phyloP scores from a whole-genome alignment of 1,140 invertebrate species.

The Spodoptera litura region DNA sequence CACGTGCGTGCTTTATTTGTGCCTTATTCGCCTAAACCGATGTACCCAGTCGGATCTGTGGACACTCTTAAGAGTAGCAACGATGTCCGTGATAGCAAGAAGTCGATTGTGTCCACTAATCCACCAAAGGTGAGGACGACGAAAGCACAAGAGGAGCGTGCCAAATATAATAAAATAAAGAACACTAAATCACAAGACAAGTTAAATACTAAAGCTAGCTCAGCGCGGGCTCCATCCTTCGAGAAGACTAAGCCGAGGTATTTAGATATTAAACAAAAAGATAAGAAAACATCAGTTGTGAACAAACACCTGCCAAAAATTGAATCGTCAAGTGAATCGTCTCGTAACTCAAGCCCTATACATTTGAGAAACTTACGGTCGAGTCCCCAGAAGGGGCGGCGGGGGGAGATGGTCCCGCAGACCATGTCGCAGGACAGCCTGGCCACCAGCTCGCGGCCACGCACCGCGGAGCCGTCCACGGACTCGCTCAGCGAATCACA shows the following conservation, averaged over 20 bases:
- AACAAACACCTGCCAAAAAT: slow-evolving; percentile 62
- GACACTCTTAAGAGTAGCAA: slow-evolving; percentile 57
- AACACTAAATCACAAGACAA: slow-evolving; percentile 54
- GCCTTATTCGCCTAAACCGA: slow-evolving; percentile 69
- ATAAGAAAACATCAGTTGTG: slow-evolving; percentile 50
- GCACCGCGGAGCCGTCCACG: slow-evolving; percentile 75
- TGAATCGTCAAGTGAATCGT: slow-evolving; percentile 75
- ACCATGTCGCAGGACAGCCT: slow-evolving; percentile 75
- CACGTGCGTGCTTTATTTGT: slow-evolving; percentile 74
- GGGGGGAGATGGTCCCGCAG: slow-evolving; percentile 6
- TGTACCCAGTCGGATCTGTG: slow-evolving; percentile 48
- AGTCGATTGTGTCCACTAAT: slow-evolving; percentile 44
- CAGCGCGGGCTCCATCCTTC: slow-evolving; percentile 51
- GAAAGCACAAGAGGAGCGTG: slow-evolving; percentile 77
- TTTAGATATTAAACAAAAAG: slow-evolving; percentile 59
- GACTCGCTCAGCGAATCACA: slow-evolving; percentile 75
- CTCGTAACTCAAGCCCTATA: slow-evolving; percentile 72
- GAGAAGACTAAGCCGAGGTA: slow-evolving; percentile 71
- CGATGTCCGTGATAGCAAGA: slow-evolving; percentile 61
- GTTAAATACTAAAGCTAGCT: slow-evolving; percentile 48
- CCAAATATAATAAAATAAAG: slow-evolving; percentile 74
- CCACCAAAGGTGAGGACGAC: slow-evolving; percentile 74
- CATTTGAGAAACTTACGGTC: slow-evolving; percentile 57
- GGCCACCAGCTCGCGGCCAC: slow-evolving; percentile 69
- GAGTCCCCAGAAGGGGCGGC: slow-evolving; percentile 48